Evolutionary conservation across 2,888 invertebrate species (phyloP).

Genomic region (Drosophila robusta): DNA sequence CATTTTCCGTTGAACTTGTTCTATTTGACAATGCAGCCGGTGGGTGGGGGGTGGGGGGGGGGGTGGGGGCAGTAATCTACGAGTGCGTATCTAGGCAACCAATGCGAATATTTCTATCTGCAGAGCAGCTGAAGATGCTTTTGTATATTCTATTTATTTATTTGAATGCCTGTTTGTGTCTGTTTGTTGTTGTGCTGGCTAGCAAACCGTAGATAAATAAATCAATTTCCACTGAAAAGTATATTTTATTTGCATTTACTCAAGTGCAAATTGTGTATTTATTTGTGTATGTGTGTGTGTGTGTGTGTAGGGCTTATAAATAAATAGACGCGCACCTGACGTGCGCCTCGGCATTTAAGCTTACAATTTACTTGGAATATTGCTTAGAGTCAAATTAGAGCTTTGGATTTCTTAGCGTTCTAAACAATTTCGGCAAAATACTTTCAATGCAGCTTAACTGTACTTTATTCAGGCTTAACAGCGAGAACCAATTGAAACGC

Average conservation of each 20-base stretch:
- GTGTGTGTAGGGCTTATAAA: slow-evolving; percentile 21
- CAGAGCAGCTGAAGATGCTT: slow-evolving; percentile 26
- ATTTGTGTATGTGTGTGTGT: slow-evolving; percentile 19
- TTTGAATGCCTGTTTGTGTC: slow-evolving; percentile 16
- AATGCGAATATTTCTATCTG: slow-evolving; percentile 24
- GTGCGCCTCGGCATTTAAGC: slow-evolving; percentile 2
- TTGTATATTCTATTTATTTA: slow-evolving; percentile 43
- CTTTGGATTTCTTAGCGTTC: not conserved
- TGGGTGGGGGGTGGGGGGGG: not conserved
- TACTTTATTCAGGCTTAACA: too few relatives aligned
- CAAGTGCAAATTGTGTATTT: slow-evolving; percentile 58
- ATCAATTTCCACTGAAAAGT: slow-evolving; percentile 57
- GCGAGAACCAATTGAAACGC: too few relatives aligned
- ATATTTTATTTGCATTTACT: slow-evolving; percentile 66
- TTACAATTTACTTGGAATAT: not conserved
- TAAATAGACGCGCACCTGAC: slow-evolving; percentile 9
- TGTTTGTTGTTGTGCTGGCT: slow-evolving; percentile 47
- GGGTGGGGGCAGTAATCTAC: slow-evolving; percentile 19
- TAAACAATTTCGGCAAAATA: too few relatives aligned
- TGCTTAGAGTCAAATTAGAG: not conserved
- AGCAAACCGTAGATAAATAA: slow-evolving; percentile 64
- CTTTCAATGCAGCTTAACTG: too few relatives aligned
- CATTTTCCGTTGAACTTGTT: slow-evolving; percentile 7
- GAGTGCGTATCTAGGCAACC: slow-evolving; percentile 43
- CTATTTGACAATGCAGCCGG: slow-evolving; percentile 43